Conservation (phyloP, 1,140 invertebrate genomes). For the Nasonia longicornis region DNA sequence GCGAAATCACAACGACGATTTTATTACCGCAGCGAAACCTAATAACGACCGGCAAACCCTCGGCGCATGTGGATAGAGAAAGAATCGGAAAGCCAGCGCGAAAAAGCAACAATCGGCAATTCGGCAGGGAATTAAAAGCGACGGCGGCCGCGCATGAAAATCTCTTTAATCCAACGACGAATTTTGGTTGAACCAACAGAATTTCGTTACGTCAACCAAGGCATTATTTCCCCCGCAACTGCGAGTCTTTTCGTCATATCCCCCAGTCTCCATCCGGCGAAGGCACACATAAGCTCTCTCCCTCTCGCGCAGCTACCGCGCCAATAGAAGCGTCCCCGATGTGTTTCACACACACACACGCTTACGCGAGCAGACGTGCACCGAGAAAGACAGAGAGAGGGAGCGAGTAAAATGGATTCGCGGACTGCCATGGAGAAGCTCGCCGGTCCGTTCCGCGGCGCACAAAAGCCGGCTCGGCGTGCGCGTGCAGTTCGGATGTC, state of each 20-base stretch:
- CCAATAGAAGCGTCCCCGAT: not conserved
- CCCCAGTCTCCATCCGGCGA: not conserved
- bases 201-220: not conserved
- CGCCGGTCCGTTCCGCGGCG: not conserved
- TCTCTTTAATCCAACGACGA: not conserved
- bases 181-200: too few species aligned
- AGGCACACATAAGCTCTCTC: not conserved
- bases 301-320: not conserved
- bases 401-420: slow-evolving; percentile 32
- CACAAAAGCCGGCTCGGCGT: slow-evolving; percentile 30
- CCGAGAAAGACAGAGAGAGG: slow-evolving; percentile 20
- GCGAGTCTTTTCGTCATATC: not conserved
- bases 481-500: slow-evolving; percentile 57
- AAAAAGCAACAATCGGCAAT: not conserved
- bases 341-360: not conserved
- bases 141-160: not conserved
- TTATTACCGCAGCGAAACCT: too few species aligned
- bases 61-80: too few species aligned
- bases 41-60: too few species aligned
- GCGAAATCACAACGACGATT: too few species aligned
- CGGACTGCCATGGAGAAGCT: not conserved
- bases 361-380: slow-evolving; percentile 15
- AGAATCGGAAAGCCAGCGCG: too few species aligned
- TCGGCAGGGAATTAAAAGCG: too few species aligned
- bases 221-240: not conserved